Base-by-base conservation (phyloP, 2,888 invertebrate genomes). In the Apamea monoglypha region DNA sequence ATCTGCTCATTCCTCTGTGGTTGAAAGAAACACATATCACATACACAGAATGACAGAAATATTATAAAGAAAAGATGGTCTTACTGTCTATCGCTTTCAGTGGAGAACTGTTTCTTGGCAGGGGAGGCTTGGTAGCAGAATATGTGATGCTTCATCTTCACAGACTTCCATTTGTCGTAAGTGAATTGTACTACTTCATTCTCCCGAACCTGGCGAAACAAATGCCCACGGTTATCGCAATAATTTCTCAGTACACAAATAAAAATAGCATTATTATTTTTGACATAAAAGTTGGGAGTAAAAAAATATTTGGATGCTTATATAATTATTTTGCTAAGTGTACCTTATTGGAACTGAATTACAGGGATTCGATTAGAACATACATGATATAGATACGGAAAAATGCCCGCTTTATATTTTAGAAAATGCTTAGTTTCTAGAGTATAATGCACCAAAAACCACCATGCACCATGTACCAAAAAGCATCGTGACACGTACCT, bases 101-200 rank as follows among this genome's bases (percentile, higher is more conserved):
- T 98, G 1, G 98, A 98, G 91, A 98, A 98, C 91, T 98, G 98
- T 89, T 98, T 98, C 93, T 98, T 98, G 3, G 98, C 98, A 0
- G 98, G 98, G 1, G 98, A 98, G 0, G 98, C 98, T 94, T 98
- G 98, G 92, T 98, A 98, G 92, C 98, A 98, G 93, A 98, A 98
- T 85, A 98, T 98, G 91, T 98, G 98, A 94, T 98, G 98, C 97
- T 98, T 98, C 98, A 98, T 98, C 92, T 98, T 98, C 0, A 98
- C 98, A 10, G 98, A 97, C 91, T 98, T 98, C 98, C 98, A 98
- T 93, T 98, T 98, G 84, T 98, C 98, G 89, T 98, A 98, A 4
- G 98, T 98, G 92, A 98, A 98, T 88, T 98, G 98, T 3, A 98
- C 98, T 73, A 98, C 95, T 94, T 98, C 98, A 92, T 98, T 98